phyloP scores from a whole-genome alignment of 1,140 invertebrate genomes.

The Metaphire vulgaris region DNA sequence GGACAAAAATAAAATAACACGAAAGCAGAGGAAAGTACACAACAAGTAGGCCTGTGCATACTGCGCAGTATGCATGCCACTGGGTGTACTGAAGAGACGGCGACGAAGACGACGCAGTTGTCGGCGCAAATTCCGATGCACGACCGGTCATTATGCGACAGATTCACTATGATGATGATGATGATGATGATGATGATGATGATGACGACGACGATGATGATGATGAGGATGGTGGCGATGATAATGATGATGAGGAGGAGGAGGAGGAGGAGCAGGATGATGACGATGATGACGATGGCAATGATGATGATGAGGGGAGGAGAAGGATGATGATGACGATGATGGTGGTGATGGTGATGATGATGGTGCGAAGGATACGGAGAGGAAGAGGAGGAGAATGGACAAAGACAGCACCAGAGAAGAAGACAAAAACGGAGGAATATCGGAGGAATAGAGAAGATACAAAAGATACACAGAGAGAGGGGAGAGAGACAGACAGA shows the following conservation, averaged over 20 bases:
- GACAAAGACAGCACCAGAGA: background rate
- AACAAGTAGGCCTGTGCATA: too few species aligned
- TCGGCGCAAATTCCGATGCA: too few species aligned
- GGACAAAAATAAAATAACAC: too few species aligned
- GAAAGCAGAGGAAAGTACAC: too few species aligned
- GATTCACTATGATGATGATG: too few species aligned
- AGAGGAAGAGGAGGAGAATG: background rate
- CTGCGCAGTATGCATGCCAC: too few species aligned
- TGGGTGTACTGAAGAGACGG: too few species aligned
- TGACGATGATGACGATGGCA: background rate
- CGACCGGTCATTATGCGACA: too few species aligned
- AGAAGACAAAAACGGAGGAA: background rate
- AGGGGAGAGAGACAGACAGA: constrained; percentile 2
- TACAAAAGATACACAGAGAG: background rate
- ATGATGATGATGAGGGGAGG: background rate
- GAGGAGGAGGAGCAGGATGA: background rate
- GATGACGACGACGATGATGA: background rate
- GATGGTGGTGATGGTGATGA: background rate
- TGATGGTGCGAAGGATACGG: background rate
- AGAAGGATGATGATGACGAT: background rate
- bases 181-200: too few species aligned
- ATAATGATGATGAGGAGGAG: background rate
- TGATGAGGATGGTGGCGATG: background rate
- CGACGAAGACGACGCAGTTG: too few species aligned
- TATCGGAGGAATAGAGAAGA: background rate